Conservation (phyloP, 2,113 vertebrate species). For the Pampusana beccarii region DNA sequence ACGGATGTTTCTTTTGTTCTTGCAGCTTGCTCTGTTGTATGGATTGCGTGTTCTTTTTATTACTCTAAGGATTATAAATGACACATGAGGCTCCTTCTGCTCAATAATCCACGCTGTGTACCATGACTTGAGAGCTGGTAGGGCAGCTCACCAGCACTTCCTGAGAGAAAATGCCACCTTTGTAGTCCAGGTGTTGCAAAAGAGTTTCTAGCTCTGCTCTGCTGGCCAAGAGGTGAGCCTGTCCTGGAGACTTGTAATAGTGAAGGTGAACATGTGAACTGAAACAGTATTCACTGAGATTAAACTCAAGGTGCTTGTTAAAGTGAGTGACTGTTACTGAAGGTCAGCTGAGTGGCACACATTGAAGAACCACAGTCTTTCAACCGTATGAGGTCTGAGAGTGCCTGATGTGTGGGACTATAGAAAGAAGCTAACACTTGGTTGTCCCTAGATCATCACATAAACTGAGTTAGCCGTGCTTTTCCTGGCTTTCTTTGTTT, state of each 20-base stretch:
- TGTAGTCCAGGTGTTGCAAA: background rate
- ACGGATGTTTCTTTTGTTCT: background rate
- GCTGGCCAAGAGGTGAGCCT: background rate
- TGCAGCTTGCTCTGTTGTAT: background rate
- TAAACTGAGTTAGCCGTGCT: background rate
- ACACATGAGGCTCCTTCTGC: background rate
- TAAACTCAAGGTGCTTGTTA: background rate
- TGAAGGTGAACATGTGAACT: background rate
- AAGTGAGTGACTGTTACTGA: background rate
- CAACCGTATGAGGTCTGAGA: background rate
- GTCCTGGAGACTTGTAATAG: background rate
- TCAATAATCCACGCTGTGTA: background rate
- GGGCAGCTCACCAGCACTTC: background rate
- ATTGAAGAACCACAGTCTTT: background rate
- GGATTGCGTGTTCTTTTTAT: background rate
- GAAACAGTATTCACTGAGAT: background rate
- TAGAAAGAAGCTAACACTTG: background rate
- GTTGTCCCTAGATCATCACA: background rate
- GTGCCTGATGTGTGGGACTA: background rate
- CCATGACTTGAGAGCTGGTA: background rate
- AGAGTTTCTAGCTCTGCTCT: background rate
- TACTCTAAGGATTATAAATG: background rate
- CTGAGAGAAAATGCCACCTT: background rate
- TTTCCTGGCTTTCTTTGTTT: background rate
- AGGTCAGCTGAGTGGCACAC: background rate